phyloP scores from a whole-genome alignment of 2,113 vertebrate genomes.

The Crypturellus undulatus region DNA sequence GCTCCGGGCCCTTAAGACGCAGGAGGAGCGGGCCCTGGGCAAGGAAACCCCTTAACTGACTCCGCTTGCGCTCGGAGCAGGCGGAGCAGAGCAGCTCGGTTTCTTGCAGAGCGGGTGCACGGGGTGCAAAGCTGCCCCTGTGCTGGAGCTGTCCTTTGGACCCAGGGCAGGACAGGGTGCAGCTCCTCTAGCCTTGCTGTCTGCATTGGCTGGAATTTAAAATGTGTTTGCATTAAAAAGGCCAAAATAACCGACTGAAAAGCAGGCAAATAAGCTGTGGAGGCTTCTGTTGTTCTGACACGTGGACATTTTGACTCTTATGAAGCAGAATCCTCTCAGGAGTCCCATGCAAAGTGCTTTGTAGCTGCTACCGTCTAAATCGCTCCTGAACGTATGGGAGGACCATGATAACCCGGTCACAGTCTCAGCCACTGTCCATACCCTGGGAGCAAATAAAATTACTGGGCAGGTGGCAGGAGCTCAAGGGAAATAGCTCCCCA shows the following conservation, averaged over 20 bases:
- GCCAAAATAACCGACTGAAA: too few species aligned
- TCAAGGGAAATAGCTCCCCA: accelerated
- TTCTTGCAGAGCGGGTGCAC: too few species aligned
- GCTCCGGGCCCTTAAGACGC: background rate
- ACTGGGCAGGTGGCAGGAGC: background rate
- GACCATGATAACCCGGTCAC: background rate
- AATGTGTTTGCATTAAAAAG: background rate
- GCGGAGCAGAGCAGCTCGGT: background rate
- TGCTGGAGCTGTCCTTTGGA: background rate
- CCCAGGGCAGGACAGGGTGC: too few species aligned
- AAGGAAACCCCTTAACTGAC: background rate
- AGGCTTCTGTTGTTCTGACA: background rate
- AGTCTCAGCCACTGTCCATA: background rate
- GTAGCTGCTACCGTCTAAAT: background rate
- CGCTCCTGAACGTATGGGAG: too few species aligned
- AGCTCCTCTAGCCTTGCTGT: background rate
- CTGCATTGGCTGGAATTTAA: background rate
- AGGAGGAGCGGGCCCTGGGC: background rate
- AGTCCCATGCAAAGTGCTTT: accelerated
- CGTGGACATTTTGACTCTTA: background rate
- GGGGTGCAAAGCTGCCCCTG: too few species aligned
- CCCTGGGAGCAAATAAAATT: background rate
- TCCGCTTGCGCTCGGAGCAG: too few species aligned
- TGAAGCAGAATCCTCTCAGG: background rate
- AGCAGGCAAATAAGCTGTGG: too few species aligned